Evolutionary conservation across 2,888 invertebrate genomes (phyloP).

Genomic region (Exephanes ischioxanthus): DNA sequence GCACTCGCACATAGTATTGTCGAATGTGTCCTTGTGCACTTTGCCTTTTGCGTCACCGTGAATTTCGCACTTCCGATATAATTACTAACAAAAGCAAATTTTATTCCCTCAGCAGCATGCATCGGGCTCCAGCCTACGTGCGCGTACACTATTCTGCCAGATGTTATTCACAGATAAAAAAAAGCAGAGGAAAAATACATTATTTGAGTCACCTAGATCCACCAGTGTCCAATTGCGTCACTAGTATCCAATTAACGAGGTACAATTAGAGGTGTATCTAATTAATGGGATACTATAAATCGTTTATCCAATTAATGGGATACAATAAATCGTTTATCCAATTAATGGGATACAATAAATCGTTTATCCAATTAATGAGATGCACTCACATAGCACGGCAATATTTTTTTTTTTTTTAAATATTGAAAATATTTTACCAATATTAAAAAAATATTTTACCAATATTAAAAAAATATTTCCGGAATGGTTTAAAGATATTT

Average conservation of each 20-base stretch:
- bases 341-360: not conserved
- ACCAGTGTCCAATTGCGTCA: too few species aligned
- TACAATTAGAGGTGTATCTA: not conserved
- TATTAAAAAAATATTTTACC: too few species aligned
- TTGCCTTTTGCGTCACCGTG: constrained; percentile 19
- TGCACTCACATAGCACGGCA: too few species aligned
- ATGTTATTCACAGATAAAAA: too few species aligned
- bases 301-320: not conserved
- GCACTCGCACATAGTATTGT: not conserved
- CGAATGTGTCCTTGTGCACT: not conserved
- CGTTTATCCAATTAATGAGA: not conserved
- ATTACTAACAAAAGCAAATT: not conserved
- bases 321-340: too few species aligned
- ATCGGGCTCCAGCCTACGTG: too few species aligned
- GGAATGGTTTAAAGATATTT: too few species aligned
- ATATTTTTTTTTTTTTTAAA: too few species aligned
- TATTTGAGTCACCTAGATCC: too few species aligned
- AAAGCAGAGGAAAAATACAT: too few species aligned
- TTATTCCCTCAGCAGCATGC: not conserved
- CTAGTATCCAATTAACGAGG: not conserved
- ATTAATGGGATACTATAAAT: not conserved
- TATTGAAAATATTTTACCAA: too few species aligned
- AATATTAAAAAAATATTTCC: too few species aligned
- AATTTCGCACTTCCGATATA: not conserved
- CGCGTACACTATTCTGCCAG: constrained; percentile 13